phyloP scores from a whole-genome alignment of 2,888 invertebrate species.

The Drosophila peninsularis region DNA sequence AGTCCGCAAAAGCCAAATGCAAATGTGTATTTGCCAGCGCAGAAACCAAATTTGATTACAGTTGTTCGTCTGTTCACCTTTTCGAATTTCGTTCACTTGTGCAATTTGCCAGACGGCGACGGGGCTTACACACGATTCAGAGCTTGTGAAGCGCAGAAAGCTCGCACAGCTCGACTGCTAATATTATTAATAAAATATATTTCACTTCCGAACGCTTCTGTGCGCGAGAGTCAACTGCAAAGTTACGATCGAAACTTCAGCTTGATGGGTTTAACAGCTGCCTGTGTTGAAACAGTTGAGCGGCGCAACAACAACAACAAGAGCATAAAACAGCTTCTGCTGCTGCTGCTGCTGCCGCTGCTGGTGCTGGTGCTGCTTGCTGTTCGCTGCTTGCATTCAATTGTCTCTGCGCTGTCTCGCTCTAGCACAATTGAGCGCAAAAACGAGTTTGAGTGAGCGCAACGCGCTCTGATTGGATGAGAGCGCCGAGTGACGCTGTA shows the following conservation, averaged over 20 bases:
- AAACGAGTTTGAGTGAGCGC: conserved; percentile 68
- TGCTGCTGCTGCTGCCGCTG: conserved; percentile 58
- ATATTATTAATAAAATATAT: conserved; percentile 85
- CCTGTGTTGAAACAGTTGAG: conserved; percentile 81
- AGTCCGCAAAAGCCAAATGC: conserved; percentile 17
- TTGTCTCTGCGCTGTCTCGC: conserved; percentile 56
- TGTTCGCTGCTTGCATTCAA: conserved; percentile 57
- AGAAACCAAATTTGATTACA: conserved; percentile 15
- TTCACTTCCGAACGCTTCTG: conserved; percentile 85
- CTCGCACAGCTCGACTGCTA: conserved; percentile 63
- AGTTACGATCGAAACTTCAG: conserved; percentile 85
- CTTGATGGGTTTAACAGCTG: conserved; percentile 84
- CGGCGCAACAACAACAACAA: conserved; percentile 49
- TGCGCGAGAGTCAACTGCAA: conserved; percentile 85
- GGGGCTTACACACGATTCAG: conserved; percentile 24
- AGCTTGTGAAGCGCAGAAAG: conserved; percentile 31
- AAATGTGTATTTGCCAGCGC: conserved; percentile 12
- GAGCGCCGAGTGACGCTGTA: conserved; percentile 29
- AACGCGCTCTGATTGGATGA: conserved; percentile 63
- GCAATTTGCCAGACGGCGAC: conserved; percentile 24
- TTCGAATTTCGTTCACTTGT: conserved; percentile 32
- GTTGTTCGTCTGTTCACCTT: conserved; percentile 2
- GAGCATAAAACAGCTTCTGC: conserved; percentile 77
- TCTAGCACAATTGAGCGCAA: conserved; percentile 58
- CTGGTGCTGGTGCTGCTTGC: conserved; percentile 41